Evolutionary conservation across 1,140 invertebrate genomes (phyloP).

Genomic region (Brachionus angularis): DNA sequence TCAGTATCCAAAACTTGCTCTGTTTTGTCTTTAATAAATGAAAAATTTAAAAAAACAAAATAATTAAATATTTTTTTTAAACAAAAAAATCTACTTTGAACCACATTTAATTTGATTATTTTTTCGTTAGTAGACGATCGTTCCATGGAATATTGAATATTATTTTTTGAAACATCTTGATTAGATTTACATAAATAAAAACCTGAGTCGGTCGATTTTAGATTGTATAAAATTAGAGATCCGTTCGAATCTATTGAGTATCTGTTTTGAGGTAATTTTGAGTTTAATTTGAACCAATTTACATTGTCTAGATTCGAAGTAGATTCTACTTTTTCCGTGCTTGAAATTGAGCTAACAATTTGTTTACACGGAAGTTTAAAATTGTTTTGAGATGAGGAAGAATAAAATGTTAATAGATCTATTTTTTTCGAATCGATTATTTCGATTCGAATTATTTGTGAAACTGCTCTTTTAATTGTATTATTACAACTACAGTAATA

Average conservation of each 20-base stretch:
- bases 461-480: conserved; percentile 22
- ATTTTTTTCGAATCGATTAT: conserved; percentile 3
- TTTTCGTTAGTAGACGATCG: background rate
- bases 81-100: background rate
- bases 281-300: conserved; percentile 23
- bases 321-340: background rate
- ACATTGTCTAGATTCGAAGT: background rate
- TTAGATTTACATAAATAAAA: conserved; percentile 17
- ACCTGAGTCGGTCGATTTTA: background rate
- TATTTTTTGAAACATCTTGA: background rate
- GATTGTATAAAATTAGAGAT: background rate
- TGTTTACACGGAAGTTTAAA: conserved; percentile 7
- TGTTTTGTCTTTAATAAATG: too few relatives aligned
- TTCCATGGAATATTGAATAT: too few relatives aligned
- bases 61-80: background rate
- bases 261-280: conserved; percentile 26
- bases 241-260: background rate
- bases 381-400: background rate
- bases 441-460: background rate
- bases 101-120: conserved; percentile 9
- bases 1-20: background rate
- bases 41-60: background rate
- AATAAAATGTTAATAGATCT: background rate
- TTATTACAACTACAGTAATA: conserved; percentile 38
- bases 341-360: too few relatives aligned